Base-by-base conservation (phyloP, 2,888 invertebrate species). In the Melanargia galathea region DNA sequence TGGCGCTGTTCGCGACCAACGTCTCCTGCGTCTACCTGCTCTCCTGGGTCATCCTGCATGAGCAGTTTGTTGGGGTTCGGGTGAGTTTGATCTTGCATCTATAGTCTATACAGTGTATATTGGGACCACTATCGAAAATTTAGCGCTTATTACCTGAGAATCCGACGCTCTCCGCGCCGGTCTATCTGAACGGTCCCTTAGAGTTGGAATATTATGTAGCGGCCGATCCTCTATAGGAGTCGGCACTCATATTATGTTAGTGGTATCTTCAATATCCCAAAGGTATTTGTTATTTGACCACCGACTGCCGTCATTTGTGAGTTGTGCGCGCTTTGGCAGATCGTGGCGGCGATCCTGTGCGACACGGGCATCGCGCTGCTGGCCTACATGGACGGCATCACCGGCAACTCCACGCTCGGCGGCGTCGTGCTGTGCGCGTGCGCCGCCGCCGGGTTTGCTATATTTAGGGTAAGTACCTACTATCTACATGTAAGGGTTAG, bases 31-130 rank as follows among this genome's bases (percentile, higher is more conserved):
- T 97, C 62, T 98, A 98, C 82, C 92, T 98, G 45, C 93, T 98
- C 5, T 97, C 98, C 0, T 98, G 98, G 98, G 98, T 98, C 57
- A 96, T 98, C 74, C 92, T 98, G 60, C 98, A 98, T 81, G 97
- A 98, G 80, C 97, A 98, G 82, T 98, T 98, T 85, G 98, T 98
- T 66, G 98, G 98, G 66, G 96, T 98, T 46, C 92, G 98, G 93
- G 98, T 98, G 83, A 93, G 95, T 93, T 10, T 46, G n/a, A n/a
- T n/a, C n/a, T n/a, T n/a, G n/a, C n/a, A n/a, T n/a, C n/a, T n/a
- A n/a, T n/a, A n/a, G n/a, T n/a, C n/a, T n/a, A n/a, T n/a, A n/a
- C n/a, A n/a, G n/a, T n/a, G n/a, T n/a, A n/a, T n/a, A n/a, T n/a
- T n/a, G n/a, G n/a, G n/a, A n/a, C n/a, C n/a, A n/a, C n/a, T n/a